These are phyloP conservation scores for Dorcus parallelipipedus DNA, from an alignment of 2,888 invertebrate species.

Conservation along the genomic window DNA sequence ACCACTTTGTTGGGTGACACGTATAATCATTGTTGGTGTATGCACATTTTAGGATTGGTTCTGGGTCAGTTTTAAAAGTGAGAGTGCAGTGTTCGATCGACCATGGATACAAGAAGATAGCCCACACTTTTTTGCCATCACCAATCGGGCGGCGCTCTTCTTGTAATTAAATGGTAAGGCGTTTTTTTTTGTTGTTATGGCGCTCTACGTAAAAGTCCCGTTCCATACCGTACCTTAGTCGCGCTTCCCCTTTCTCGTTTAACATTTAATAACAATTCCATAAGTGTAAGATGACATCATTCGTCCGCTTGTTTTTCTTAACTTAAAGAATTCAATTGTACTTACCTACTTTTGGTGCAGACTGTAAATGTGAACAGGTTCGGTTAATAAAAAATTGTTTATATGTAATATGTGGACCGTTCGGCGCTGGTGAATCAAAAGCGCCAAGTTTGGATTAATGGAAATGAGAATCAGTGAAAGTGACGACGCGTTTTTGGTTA, in stretches of 20 bases:
- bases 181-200: background rate
- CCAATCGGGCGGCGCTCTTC: background rate
- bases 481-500: too few relatives aligned
- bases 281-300: background rate
- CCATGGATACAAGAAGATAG: constrained; percentile 18
- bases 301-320: background rate
- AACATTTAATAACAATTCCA: background rate
- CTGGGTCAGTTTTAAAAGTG: constrained; percentile 21
- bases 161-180: background rate
- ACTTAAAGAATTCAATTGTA: background rate
- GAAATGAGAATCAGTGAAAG: too few relatives aligned
- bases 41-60: constrained; percentile 11
- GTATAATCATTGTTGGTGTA: constrained; percentile 7
- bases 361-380: too few relatives aligned
- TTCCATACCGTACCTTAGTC: background rate
- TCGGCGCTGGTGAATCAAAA: too few relatives aligned
- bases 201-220: background rate
- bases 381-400: too few relatives aligned
- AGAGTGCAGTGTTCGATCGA: constrained; percentile 20
- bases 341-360: too few relatives aligned
- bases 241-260: background rate
- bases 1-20: constrained; percentile 14
- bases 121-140: background rate
- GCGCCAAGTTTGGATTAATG: too few relatives aligned
- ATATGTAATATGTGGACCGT: too few relatives aligned